phyloP scores from a whole-genome alignment of 2,113 vertebrate genomes.

The Siphamia tubifer region DNA sequence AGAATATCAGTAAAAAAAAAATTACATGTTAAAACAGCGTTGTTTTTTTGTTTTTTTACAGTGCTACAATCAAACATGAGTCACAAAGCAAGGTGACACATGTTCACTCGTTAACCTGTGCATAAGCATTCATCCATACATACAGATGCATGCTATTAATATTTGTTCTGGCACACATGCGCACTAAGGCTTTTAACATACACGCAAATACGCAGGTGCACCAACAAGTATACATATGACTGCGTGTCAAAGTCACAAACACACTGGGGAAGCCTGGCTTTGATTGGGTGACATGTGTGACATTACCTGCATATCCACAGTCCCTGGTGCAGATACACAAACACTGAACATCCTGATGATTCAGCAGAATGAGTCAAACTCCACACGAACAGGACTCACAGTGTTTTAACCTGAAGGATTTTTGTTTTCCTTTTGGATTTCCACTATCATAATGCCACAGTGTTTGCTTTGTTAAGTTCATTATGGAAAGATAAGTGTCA shows the following conservation, averaged over 20 bases:
- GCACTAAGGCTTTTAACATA: neutral
- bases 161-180: neutral
- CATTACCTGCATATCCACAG: neutral
- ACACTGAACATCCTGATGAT: neutral
- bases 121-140: constrained; percentile 7
- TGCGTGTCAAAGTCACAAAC: neutral
- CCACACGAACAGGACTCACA: neutral
- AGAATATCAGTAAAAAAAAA: neutral
- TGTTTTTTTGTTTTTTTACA: constrained; percentile 15
- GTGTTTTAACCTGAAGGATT: neutral
- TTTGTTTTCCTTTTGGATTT: too few relatives aligned
- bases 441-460: neutral
- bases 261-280: neutral
- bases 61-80: neutral
- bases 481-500: too few relatives aligned
- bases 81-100: neutral
- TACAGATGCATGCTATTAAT: neutral
- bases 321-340: neutral
- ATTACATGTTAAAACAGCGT: neutral
- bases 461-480: neutral
- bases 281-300: neutral
- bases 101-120: constrained; percentile 15
- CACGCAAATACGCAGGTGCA: constrained; percentile 3
- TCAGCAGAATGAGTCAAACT: neutral
- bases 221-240: neutral